Base-by-base conservation (phyloP, 2,797 vertebrate genomes). In the Florisuga fusca region DNA sequence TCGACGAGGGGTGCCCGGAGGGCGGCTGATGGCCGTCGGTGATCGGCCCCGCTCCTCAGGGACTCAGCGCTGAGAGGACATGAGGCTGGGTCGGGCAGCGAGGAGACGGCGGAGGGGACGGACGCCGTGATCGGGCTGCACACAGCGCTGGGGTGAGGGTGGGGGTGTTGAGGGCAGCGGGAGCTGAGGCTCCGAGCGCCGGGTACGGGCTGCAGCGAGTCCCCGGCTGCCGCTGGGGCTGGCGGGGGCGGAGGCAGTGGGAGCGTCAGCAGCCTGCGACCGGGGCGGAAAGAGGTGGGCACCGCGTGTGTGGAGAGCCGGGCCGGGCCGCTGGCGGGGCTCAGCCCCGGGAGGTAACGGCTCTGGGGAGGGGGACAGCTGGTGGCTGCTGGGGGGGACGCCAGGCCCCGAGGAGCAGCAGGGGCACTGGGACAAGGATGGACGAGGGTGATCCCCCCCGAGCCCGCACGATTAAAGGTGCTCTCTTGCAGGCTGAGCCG, bases 261-360 rank as follows among this genome's bases (percentile, higher is more conserved):
- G 87, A 95, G 94, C 97, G 97, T 96, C 97, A 98, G 92, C 92
- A 78, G 53, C n/a, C 63, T 82, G 97, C 97, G 95, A 95, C 74
- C 51, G 51, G 46, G 78, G 68, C 43, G 64, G 90, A 54, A 67
- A 88, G 33, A 68, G 61, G 89, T 84, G 85, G 61, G 80, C 45
- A 68, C 72, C 89, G 95, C 95, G 91, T 93, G 96, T 31, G 84
- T 68, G 68, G 17, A 84, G 64, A 93, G 78, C 89, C 55, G 62
- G 6, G 85, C 63, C 62, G 57, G 58, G 78, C 63, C 43, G 84
- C 78, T 46, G 21, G 71, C 29, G 80, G 86, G 66, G 84, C 89
- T 63, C 66, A 64, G 71, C 68, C 59, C 68, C 62, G 64, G 68
- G 33, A 95, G 94, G 94, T 94, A 96, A 94, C 36, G 58, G 76